Base-by-base conservation (phyloP, 1,140 invertebrate species). In the Camponotus pennsylvanicus region DNA sequence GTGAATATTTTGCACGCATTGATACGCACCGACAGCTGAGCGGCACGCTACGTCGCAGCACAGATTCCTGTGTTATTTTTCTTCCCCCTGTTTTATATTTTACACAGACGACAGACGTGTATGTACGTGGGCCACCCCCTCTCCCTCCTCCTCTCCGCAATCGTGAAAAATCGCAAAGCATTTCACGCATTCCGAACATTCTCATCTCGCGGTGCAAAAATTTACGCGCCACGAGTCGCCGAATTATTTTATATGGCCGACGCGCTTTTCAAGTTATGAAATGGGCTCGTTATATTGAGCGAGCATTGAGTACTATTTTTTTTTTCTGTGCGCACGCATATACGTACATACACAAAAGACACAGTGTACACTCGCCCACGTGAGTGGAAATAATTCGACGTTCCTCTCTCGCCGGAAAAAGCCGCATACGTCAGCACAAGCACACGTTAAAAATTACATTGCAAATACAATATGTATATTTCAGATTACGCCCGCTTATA, bases 1-100 rank as follows among this genome's bases (percentile, higher is more conserved):
- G 55, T 63, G 55, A 83, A 83, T 75, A 83, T 83, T 75, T 75
- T 61, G 42, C 40, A 83, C 55, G 79, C 55, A 37, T 73, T 67
- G 79, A 73, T 82, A 61, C 79, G 18, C 79, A 5, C 13, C 27
- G 67, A 82, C 79, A 61, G 55, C 49, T 82, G 79, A 82, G 34
- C 78, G 52, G 49, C 21, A 13, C 18, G 32, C 37, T 34, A 42
- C 40, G 78, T 71, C 40, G 37, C 9, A 11, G 57, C 75, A 37
- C 79, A 40, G 21, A 73, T 83, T 83, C 55, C 40, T 40, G 66
- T 37, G 45, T n/a, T 21, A 13, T 49, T 82, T 45, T 59, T 59
- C 32, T 27, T 42, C 45, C 18, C 34, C 27, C n/a, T 40, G 5
- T 21, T 73, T 61, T 63, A 73, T 32, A 32, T 34, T 15, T 55